Percentiles rank a stretch among this genome's conserved stretches.
phyloP scores from a whole-genome alignment of 2,113 vertebrate genomes.

The Oreochromis spilurus region DNA sequence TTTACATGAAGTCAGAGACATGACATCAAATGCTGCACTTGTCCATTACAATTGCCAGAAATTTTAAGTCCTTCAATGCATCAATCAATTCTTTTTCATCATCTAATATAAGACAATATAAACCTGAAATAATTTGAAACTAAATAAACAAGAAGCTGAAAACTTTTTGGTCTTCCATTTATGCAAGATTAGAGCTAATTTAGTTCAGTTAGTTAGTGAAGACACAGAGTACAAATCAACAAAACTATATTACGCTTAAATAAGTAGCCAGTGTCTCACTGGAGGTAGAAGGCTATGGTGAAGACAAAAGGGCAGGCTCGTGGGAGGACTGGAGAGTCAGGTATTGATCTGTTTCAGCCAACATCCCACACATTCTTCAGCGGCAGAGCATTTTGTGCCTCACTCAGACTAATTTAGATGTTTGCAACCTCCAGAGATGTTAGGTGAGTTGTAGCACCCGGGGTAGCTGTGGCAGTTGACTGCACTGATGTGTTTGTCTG shows the following conservation, averaged over 20 bases:
- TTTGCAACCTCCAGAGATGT: background rate
- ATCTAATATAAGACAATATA: background rate
- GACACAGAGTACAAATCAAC: background rate
- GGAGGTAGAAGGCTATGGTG: background rate
- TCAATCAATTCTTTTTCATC: background rate
- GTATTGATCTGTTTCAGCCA: constrained; percentile 32
- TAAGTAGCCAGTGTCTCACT: background rate
- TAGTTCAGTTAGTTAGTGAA: background rate
- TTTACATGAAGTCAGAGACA: background rate
- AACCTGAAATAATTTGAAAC: background rate
- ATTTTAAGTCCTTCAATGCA: background rate
- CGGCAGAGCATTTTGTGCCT: background rate
- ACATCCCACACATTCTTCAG: constrained; percentile 19
- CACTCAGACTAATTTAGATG: constrained; percentile 16
- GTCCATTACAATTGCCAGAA: background rate
- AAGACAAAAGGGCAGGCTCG: background rate
- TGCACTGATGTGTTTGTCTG: background rate
- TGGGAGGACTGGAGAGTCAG: constrained; percentile 10
- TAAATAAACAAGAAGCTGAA: background rate
- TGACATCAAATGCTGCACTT: background rate
- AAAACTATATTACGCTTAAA: background rate
- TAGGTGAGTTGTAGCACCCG: background rate
- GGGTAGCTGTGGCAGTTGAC: background rate
- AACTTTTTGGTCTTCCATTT: rapidly evolving
- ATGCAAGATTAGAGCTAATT: background rate